These are phyloP conservation scores for Erannis defoliaria DNA, from an alignment of 2,888 invertebrate genomes.

Conservation along the genomic window DNA sequence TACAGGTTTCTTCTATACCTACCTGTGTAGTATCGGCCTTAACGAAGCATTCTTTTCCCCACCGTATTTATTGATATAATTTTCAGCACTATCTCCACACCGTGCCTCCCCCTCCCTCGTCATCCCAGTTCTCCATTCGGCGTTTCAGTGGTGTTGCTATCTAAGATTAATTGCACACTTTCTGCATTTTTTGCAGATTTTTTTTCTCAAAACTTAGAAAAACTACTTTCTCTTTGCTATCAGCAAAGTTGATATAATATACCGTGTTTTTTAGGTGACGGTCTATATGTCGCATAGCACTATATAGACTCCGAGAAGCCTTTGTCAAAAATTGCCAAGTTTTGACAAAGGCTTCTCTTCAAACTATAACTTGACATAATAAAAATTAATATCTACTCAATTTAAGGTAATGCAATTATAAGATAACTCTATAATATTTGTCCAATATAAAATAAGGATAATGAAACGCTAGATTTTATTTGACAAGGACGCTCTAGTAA, in stretches of 20 bases:
- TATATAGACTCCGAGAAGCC: too few species aligned
- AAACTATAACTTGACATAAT: too few species aligned
- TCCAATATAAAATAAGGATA: too few species aligned
- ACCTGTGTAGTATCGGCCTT: not conserved
- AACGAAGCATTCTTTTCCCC: constrained; percentile 22
- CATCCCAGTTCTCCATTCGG: constrained; percentile 16
- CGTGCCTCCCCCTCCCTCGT: constrained; percentile 10
- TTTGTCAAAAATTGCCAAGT: too few species aligned
- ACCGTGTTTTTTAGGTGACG: too few species aligned
- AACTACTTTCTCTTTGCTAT: too few species aligned
- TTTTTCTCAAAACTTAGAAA: not conserved
- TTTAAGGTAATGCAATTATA: too few species aligned
- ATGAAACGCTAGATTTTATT: not conserved
- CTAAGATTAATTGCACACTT: not conserved
- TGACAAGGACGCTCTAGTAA: not conserved
- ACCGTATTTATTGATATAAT: constrained; percentile 46
- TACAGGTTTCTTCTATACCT: not conserved
- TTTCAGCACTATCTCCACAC: constrained; percentile 33
- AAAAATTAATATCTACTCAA: too few species aligned
- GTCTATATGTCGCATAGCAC: too few species aligned
- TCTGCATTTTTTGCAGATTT: not conserved
- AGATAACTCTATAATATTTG: too few species aligned
- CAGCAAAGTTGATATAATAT: too few species aligned
- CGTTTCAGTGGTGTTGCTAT: constrained; percentile 29
- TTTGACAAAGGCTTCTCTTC: too few species aligned